phyloP scores from a whole-genome alignment of 2,888 invertebrate genomes.

The Thymelicus lineola region DNA sequence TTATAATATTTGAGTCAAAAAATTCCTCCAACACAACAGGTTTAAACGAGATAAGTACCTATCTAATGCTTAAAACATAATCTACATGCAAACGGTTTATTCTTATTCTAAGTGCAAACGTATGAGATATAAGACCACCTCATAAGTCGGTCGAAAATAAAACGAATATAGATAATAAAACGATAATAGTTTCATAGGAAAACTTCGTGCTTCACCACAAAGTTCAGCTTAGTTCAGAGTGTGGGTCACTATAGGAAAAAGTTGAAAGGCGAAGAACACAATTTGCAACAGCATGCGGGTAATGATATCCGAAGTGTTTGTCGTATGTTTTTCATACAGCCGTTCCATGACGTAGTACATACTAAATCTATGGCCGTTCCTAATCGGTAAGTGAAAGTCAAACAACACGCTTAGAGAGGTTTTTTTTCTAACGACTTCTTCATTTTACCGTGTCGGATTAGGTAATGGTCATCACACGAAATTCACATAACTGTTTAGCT shows the following conservation, averaged over 20 bases:
- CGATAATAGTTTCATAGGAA: background rate
- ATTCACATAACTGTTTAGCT: conserved; percentile 2
- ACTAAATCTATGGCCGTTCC: conserved; percentile 15
- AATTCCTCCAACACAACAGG: too few relatives aligned
- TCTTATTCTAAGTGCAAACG: too few relatives aligned
- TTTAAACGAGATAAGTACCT: too few relatives aligned
- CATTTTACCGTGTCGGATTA: conserved; percentile 39
- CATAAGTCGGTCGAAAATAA: background rate
- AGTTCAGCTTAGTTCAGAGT: background rate
- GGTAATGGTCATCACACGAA: conserved; percentile 28
- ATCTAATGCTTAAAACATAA: too few relatives aligned
- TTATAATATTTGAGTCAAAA: too few relatives aligned
- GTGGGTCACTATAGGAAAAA: background rate
- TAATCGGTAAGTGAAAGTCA: conserved; percentile 49
- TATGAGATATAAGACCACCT: too few relatives aligned
- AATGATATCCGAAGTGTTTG: background rate
- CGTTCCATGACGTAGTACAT: background rate
- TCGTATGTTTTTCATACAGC: conserved; percentile 3
- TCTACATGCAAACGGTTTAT: too few relatives aligned
- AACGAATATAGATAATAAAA: too few relatives aligned
- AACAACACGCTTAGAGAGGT: conserved; percentile 43
- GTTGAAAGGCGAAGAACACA: conserved; percentile 16
- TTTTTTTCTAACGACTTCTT: conserved; percentile 47
- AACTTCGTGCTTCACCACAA: background rate
- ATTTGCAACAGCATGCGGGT: conserved; percentile 9